Base-by-base conservation (phyloP, 1,140 invertebrate genomes). In the Chironomus striatipennis region DNA sequence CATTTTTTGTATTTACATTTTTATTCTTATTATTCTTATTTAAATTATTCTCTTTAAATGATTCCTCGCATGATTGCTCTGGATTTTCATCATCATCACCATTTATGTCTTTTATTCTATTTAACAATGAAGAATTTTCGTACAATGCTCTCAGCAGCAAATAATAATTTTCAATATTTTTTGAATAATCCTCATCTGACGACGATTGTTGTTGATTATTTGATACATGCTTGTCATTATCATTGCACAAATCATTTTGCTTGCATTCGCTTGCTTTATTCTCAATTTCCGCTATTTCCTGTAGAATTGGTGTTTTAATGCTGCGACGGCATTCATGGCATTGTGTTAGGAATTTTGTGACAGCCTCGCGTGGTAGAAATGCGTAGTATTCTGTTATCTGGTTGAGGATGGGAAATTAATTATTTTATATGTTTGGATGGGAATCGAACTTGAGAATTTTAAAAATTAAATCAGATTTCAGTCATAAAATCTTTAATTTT, bases 331-430 rank as follows among this genome's bases (percentile, higher is more conserved):
- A 70, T 21, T 70, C 65, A 70, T 21, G n/a, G 18, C 65, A 70
- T 70, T 70, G 65, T 78, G 96, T 90, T 42, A 98, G 88, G 83
- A 97, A 98, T 77, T 93, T 90, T 65, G 96, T 98, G 79, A 98
- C 95, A 2, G 96, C 95, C 84, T 98, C 95, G 43, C 95, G 88
- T 1, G 96, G 96, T 74, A 98, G 86, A 80, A 97, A 98, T 6
- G 95, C 94, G 84, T 96, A 97, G 67, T 93, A 95, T 82, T 98
- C 95, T 9, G 95, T 96, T 79, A 98, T 96, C 95, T 97, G 86
- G 42, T n/a, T n/a, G 86, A 85, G 78, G 79, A 79, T 20, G 83
- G 81, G 79, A 78, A 76, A 1, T 4, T n/a, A 10, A 42, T n/a
- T n/a, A n/a, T n/a, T n/a, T n/a, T n/a, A n/a, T n/a, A n/a, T n/a